Percentiles rank a stretch among this genome's conserved stretches.
Conservation (phyloP, 2,888 invertebrate genomes). For the Epirrhoe tristata region DNA sequence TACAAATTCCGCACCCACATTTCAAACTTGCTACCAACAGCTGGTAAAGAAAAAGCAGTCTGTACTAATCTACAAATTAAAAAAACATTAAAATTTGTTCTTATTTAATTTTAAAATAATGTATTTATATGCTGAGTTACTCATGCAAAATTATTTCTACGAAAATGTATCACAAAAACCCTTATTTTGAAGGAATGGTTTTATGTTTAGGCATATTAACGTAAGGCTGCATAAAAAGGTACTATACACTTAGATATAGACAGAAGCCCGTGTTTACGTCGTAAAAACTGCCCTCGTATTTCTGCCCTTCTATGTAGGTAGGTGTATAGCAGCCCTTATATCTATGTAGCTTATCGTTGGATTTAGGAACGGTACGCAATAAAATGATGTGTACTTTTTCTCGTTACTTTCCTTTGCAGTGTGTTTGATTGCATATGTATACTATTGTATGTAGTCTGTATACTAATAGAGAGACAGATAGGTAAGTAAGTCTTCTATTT, state of each 20-base stretch:
- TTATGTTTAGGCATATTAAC: constrained; percentile 53
- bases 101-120: background rate
- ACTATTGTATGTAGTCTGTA: no score
- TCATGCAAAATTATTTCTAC: background rate
- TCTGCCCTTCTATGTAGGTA: constrained; percentile 55
- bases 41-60: no score
- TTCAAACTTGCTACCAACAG: no score
- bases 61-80: background rate
- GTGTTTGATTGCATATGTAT: background rate
- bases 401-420: constrained; percentile 5
- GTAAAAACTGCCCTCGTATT: constrained; percentile 72
- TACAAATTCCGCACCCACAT: no score
- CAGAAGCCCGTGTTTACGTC: constrained; percentile 66
- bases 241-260: constrained; percentile 61
- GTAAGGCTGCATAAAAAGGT: constrained; percentile 40
- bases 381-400: constrained; percentile 30
- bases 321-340: constrained; percentile 43
- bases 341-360: constrained; percentile 58
- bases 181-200: constrained; percentile 30
- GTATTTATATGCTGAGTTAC: background rate
- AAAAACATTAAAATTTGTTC: background rate
- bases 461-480: background rate
- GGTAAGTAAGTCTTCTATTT: no score
- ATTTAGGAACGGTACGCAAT: constrained; percentile 48
- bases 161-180: constrained; percentile 9